phyloP scores from a whole-genome alignment of 2,888 invertebrate genomes.

The Tryphoninae sp. region DNA sequence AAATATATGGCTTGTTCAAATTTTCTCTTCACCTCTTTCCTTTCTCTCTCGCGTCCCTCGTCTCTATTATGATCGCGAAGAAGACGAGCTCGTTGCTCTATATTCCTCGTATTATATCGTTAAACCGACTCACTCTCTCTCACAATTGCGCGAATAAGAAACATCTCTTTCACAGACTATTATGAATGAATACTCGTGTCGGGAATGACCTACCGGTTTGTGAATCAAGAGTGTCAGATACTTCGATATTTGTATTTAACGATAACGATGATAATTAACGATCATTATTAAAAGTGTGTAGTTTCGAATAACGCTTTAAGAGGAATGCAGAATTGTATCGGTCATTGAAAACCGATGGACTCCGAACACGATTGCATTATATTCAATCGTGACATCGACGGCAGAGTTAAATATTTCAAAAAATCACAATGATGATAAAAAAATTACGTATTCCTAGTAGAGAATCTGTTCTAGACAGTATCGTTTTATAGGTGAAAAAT shows the following conservation, averaged over 20 bases:
- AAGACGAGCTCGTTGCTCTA: conserved; percentile 48
- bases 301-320: background rate
- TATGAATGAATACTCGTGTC: conserved; percentile 58
- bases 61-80: conserved; percentile 53
- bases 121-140: conserved; percentile 29
- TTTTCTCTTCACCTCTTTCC: conserved; percentile 34
- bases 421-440: too few relatives aligned
- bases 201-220: conserved; percentile 60
- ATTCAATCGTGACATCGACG: too few relatives aligned
- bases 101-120: conserved; percentile 49
- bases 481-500: too few relatives aligned
- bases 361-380: too few relatives aligned
- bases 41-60: conserved; percentile 33
- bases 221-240: conserved; percentile 46
- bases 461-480: too few relatives aligned
- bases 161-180: conserved; percentile 34
- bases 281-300: conserved; percentile 7
- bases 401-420: too few relatives aligned
- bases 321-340: background rate
- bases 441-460: too few relatives aligned
- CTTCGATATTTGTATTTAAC: background rate
- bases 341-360: too few relatives aligned
- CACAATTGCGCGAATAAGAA: conserved; percentile 50
- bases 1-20: background rate
- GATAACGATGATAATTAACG: conserved; percentile 19